A percentile compares a stretch with the other conserved stretches of the same genome.
Evolutionary conservation across 35 echinoderm and acorn worm species (phyloP).

Genomic region (Lytechinus pictus): DNA sequence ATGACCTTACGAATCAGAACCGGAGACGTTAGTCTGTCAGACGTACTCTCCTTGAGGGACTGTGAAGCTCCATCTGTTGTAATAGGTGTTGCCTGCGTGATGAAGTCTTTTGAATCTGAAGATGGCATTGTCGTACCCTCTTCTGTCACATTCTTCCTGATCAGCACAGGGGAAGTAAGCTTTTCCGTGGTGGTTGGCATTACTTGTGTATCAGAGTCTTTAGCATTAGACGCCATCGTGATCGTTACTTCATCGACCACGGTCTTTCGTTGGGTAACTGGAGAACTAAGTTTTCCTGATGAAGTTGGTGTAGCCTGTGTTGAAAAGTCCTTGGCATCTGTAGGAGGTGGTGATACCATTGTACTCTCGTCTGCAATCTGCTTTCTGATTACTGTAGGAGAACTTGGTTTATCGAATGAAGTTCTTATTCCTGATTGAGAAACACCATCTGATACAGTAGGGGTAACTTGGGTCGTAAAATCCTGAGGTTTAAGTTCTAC

Average conservation of each 20-base stretch:
- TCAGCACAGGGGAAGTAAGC: not conserved
- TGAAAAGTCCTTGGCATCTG: not conserved
- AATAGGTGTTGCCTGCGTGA: not conserved
- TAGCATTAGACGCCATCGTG: not conserved
- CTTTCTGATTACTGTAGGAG: not conserved
- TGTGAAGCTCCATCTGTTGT: constrained; percentile 16
- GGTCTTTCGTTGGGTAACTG: not conserved
- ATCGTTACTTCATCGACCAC: not conserved
- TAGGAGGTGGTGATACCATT: not conserved
- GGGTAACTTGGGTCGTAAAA: not conserved
- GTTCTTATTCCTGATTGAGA: not conserved
- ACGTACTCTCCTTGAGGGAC: not conserved
- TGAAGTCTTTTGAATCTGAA: not conserved
- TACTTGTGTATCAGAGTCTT: constrained; percentile 27
- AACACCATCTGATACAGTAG: not conserved
- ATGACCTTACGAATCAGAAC: not conserved
- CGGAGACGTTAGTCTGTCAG: constrained; percentile 7
- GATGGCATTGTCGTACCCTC: not conserved
- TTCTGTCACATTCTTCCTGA: not conserved
- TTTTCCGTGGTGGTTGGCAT: not conserved
- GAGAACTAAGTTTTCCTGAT: not conserved
- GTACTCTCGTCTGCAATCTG: not conserved
- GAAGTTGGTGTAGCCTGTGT: not conserved
- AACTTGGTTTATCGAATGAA: not conserved
- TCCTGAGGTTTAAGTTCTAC: not conserved